These are phyloP conservation scores for Willowsia nigromaculata DNA, from an alignment of 2,888 invertebrate genomes.

Conservation along the genomic window DNA sequence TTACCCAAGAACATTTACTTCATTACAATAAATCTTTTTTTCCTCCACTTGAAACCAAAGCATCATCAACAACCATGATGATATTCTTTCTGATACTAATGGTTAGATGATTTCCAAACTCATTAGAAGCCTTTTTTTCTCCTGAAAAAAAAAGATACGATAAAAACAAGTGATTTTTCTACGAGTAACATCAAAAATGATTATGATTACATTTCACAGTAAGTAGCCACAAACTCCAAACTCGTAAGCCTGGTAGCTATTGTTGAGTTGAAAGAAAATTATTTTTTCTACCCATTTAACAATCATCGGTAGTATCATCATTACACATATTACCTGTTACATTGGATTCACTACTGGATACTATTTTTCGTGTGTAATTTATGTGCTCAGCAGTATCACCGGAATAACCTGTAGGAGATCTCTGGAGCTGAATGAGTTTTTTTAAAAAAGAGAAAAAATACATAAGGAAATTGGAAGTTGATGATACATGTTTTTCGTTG, in stretches of 20 bases:
- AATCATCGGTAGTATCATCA: slow-evolving; percentile 20
- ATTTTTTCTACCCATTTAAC: slow-evolving; percentile 30
- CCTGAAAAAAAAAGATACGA: not conserved
- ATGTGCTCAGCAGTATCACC: slow-evolving; percentile 44
- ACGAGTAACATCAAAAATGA: not conserved
- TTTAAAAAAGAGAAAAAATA: not conserved
- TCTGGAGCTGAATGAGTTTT: not conserved
- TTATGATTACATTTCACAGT: slow-evolving; percentile 24
- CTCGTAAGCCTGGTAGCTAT: slow-evolving; percentile 29
- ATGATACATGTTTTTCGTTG: slow-evolving; percentile 2
- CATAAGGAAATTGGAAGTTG: not conserved
- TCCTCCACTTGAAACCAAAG: not conserved
- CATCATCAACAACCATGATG: not conserved
- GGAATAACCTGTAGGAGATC: slow-evolving; percentile 16
- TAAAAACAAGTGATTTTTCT: not conserved
- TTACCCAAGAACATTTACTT: slow-evolving; percentile 16
- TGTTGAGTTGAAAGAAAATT: slow-evolving; percentile 20
- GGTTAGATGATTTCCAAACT: slow-evolving; percentile 9
- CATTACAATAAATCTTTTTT: slow-evolving; percentile 39
- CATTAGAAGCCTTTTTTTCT: not conserved
- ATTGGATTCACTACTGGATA: not conserved
- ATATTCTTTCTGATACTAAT: not conserved
- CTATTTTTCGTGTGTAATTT: slow-evolving; percentile 47
- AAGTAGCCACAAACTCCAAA: not conserved
- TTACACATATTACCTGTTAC: not conserved